Percentiles rank a stretch among this genome's conserved stretches.
Evolutionary conservation across 1,140 invertebrate genomes (phyloP).

Genomic region (Danaus plexippus): DNA sequence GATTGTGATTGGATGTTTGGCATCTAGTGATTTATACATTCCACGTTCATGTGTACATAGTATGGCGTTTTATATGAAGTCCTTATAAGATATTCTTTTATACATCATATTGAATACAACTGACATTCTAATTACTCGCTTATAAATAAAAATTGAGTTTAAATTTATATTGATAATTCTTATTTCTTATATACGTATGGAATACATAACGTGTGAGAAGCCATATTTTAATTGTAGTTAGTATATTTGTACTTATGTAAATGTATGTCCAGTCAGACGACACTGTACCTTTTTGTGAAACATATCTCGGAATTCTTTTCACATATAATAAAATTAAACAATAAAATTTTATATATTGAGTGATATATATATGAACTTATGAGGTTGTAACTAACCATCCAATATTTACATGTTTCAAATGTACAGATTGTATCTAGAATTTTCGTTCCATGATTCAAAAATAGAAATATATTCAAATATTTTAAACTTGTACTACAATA

Average conservation of each 20-base stretch:
- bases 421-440: conserved; percentile 13
- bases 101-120: conserved; percentile 5
- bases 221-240: conserved; percentile 50
- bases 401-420: conserved; percentile 21
- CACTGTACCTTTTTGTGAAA: conserved; percentile 49
- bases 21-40: conserved; percentile 41
- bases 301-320: conserved; percentile 39
- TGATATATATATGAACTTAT: conserved; percentile 15
- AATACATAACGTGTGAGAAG: conserved; percentile 32
- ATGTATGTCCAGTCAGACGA: conserved; percentile 19
- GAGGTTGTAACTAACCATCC: conserved; percentile 45
- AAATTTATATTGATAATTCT: conserved; percentile 10
- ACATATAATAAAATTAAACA: conserved; percentile 16
- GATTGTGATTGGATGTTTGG: conserved; percentile 12
- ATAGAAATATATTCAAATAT: conserved; percentile 13
- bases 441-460: conserved; percentile 9
- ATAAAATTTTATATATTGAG: conserved; percentile 25
- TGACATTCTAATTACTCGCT: neutral
- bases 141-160: conserved; percentile 4
- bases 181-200: conserved; percentile 19
- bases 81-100: neutral
- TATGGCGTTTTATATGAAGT: conserved; percentile 9
- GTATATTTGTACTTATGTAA: conserved; percentile 61
- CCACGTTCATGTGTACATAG: conserved; percentile 22
- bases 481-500: conserved; percentile 3